These are phyloP conservation scores for Micrasema minimum DNA, from an alignment of 1,140 invertebrate genomes.

Conservation along the genomic window DNA sequence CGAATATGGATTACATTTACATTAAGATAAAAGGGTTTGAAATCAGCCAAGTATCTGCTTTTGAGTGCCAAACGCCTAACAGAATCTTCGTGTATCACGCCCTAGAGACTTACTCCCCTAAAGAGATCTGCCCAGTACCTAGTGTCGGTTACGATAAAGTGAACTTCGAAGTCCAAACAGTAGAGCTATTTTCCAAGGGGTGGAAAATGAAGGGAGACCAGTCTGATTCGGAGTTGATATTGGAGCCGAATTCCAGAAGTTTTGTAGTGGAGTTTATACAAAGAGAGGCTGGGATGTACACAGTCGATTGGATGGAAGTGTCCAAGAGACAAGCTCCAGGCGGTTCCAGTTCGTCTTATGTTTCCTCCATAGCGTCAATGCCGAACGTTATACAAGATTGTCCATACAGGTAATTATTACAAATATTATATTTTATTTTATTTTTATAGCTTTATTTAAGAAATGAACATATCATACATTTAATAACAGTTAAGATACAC, in stretches of 20 bases:
- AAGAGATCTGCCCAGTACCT: constrained; percentile 74
- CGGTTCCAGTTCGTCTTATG: constrained; percentile 67
- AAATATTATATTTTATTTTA: too few relatives aligned
- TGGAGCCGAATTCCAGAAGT: constrained; percentile 72
- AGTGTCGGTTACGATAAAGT: constrained; percentile 58
- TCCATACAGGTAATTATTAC: constrained; percentile 71
- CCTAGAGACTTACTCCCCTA: constrained; percentile 68
- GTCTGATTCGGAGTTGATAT: constrained; percentile 62
- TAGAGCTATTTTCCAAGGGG: constrained; percentile 80
- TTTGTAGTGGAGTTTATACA: constrained; percentile 79
- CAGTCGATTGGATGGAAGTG: constrained; percentile 82
- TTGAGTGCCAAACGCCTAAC: constrained; percentile 76
- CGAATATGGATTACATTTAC: constrained; percentile 76
- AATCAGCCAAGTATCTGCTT: constrained; percentile 65
- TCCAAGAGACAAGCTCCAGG: constrained; percentile 73
- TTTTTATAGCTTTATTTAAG: too few relatives aligned
- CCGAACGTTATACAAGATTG: constrained; percentile 67
- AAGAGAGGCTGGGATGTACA: constrained; percentile 76
- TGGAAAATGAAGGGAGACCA: constrained; percentile 71
- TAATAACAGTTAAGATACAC: too few relatives aligned
- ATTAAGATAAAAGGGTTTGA: constrained; percentile 75
- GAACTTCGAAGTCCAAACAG: constrained; percentile 59
- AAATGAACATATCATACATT: too few relatives aligned
- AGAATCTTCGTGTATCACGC: constrained; percentile 79
- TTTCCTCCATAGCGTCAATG: constrained; percentile 66